A percentile compares a stretch with the other conserved stretches of the same genome.
Conservation (phyloP, 2,888 invertebrate species). For the Meteorus colon region DNA sequence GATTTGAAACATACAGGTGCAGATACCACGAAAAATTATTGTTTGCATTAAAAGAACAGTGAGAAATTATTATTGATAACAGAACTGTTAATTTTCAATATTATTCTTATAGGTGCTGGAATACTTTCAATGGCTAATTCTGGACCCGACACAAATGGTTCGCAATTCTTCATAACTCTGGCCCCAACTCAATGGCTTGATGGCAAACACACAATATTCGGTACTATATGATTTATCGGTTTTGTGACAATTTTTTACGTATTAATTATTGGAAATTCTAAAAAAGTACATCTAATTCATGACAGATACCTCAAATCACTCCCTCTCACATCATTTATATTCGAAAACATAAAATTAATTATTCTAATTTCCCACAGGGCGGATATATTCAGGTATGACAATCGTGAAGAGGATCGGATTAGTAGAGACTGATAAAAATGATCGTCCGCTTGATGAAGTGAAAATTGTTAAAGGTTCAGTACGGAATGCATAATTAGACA, state of each 20-base stretch:
- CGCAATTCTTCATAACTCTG: conserved; percentile 98
- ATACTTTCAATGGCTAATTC: conserved; percentile 97
- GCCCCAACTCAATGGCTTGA: conserved; percentile 99
- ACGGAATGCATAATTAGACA: conserved; percentile 67
- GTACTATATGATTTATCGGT: conserved; percentile 65
- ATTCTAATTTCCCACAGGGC: conserved; percentile 69
- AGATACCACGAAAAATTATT: conserved; percentile 22
- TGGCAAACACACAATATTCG: conserved; percentile 98
- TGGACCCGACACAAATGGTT: conserved; percentile 96
- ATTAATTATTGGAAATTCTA: background rate
- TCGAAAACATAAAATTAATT: background rate
- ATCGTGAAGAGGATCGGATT: conserved; percentile 94
- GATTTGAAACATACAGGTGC: conserved; percentile 95
- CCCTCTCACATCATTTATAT: too few species aligned
- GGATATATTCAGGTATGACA: conserved; percentile 90
- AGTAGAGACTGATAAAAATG: conserved; percentile 94
- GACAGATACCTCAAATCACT: background rate
- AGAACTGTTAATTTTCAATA: conserved; percentile 28
- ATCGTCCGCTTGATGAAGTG: conserved; percentile 92
- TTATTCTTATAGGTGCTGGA: conserved; percentile 77
- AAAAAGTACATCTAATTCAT: conserved; percentile 9
- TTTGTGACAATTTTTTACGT: too few species aligned
- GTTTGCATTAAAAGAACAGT: background rate
- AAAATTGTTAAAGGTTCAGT: conserved; percentile 81
- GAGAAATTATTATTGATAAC: background rate